A percentile compares a stretch with the other conserved stretches of the same genome.
phyloP scores from a whole-genome alignment of 2,113 vertebrate genomes.

The Thomomys bottae region DNA sequence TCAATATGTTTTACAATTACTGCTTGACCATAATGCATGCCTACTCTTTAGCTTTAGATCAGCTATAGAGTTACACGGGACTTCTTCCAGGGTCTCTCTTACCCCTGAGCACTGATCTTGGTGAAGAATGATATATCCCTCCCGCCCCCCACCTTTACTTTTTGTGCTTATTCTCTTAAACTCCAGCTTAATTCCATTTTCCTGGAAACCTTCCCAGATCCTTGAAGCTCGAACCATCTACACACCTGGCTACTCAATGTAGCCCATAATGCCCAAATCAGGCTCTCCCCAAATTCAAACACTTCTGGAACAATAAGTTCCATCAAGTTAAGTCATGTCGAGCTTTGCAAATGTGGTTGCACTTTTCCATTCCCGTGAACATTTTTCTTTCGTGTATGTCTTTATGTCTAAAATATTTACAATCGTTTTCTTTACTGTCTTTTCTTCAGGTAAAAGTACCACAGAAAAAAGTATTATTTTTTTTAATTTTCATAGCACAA shows the following conservation, averaged over 20 bases:
- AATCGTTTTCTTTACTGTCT: slow-evolving; percentile 15
- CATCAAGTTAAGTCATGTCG: not conserved
- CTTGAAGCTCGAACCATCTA: not conserved
- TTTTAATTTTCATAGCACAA: not conserved
- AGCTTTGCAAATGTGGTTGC: not conserved
- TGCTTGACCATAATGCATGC: not conserved
- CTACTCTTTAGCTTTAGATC: not conserved
- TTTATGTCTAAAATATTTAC: slow-evolving; percentile 17
- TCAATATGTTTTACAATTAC: not conserved
- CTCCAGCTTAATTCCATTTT: not conserved
- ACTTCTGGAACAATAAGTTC: not conserved
- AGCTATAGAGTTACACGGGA: not conserved
- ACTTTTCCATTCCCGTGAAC: not conserved
- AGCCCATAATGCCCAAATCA: not conserved
- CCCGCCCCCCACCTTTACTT: not conserved
- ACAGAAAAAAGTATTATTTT: not conserved
- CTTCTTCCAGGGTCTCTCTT: not conserved
- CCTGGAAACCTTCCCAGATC: not conserved
- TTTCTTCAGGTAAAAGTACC: not conserved
- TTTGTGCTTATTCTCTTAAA: not conserved
- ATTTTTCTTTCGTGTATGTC: not conserved
- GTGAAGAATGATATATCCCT: too few species aligned
- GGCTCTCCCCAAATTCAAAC: not conserved
- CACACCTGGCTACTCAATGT: not conserved
- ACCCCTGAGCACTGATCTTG: not conserved